Conservation (phyloP, 37 sponge, comb jelly and placozoan species). For the Agelas oroides region DNA sequence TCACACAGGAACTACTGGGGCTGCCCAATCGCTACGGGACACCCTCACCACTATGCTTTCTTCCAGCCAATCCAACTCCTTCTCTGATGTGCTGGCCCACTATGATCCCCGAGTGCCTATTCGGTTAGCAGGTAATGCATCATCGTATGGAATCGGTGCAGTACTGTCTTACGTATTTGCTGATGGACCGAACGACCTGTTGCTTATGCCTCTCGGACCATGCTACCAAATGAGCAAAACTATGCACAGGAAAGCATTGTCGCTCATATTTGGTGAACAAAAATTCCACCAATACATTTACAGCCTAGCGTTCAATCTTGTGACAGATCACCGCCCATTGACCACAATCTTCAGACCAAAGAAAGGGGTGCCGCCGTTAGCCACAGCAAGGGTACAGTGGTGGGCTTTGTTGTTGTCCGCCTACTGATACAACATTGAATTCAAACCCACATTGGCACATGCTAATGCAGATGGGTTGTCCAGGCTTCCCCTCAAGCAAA, state of each 20-base stretch:
- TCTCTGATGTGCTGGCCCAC: neutral
- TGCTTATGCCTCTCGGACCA: slow-evolving; percentile 14
- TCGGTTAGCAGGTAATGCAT: neutral
- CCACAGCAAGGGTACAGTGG: neutral
- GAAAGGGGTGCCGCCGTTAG: no score
- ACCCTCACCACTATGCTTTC: neutral
- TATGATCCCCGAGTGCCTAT: slow-evolving; percentile 2
- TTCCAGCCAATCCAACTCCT: neutral
- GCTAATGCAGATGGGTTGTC: no score
- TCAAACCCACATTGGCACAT: no score
- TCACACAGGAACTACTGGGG: slow-evolving; percentile 10
- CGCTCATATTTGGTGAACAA: neutral
- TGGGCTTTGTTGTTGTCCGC: no score
- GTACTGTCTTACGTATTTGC: slow-evolving; percentile 10
- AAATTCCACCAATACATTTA: slow-evolving; percentile 22
- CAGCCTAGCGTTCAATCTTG: slow-evolving; percentile 8
- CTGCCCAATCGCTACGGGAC: neutral
- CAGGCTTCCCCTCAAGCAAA: no score
- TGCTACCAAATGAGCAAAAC: neutral
- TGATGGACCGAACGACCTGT: slow-evolving; percentile 10
- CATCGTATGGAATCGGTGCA: slow-evolving; percentile 19
- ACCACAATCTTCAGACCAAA: no score
- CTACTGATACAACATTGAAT: no score
- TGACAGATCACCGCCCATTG: slow-evolving; percentile 33
- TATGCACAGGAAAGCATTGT: slow-evolving; percentile 16